These are phyloP conservation scores for Incurvaria masculella DNA, from an alignment of 2,888 invertebrate species.

Conservation along the genomic window DNA sequence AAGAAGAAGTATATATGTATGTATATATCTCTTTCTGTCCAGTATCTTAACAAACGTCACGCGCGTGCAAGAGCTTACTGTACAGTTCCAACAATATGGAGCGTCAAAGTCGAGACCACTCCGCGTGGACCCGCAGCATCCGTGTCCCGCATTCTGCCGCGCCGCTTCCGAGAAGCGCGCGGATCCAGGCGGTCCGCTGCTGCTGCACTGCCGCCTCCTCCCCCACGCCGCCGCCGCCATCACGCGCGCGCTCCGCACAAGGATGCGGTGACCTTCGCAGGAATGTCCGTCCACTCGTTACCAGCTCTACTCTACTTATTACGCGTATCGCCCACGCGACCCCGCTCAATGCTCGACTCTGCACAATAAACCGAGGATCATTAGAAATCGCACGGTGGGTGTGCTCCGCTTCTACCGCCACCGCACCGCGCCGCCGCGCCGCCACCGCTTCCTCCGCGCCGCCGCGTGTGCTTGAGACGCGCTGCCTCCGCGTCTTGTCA, in stretches of 20 bases:
- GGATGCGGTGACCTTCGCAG: neutral
- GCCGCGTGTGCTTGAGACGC: neutral
- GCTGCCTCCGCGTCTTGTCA: neutral
- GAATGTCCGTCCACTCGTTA: conserved; percentile 17
- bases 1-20: no score
- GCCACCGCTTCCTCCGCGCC: conserved; percentile 2
- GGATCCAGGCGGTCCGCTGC: conserved; percentile 31
- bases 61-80: no score
- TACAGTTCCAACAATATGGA: no score
- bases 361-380: conserved; percentile 40
- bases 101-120: no score
- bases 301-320: conserved; percentile 18
- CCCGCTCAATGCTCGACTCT: conserved; percentile 33
- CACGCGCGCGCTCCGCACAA: neutral
- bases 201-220: conserved; percentile 20
- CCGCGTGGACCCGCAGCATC: neutral
- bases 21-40: no score
- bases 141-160: conserved; percentile 35
- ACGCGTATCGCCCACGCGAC: conserved; percentile 37
- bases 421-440: conserved; percentile 20
- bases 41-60: no score
- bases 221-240: conserved; percentile 16
- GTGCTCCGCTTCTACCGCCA: conserved; percentile 16
- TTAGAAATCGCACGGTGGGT: conserved; percentile 34
- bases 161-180: conserved; percentile 35